Conservation (phyloP, 2,113 vertebrate genomes). For the Caranx melampygus region DNA sequence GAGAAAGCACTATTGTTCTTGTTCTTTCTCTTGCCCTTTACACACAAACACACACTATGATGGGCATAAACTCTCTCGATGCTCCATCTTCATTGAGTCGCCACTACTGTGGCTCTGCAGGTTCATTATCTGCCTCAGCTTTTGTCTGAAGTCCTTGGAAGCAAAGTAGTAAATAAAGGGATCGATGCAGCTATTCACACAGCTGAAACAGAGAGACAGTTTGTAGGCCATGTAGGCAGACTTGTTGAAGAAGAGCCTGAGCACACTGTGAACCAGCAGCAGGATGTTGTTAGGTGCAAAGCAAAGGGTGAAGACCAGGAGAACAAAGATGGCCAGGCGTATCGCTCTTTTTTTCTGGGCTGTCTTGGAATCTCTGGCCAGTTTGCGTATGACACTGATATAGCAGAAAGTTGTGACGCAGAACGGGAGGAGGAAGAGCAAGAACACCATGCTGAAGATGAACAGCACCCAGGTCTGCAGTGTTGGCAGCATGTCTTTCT, state of each 20-base stretch:
- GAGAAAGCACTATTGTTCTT: background rate
- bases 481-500: conserved; percentile 87
- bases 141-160: conserved; percentile 91
- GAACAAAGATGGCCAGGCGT: conserved; percentile 84
- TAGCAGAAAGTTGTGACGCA: conserved; percentile 91
- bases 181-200: conserved; percentile 93
- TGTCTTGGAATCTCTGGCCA: conserved; percentile 76
- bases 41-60: conserved; percentile 62
- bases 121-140: conserved; percentile 81
- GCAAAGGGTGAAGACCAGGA: conserved; percentile 88
- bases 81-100: conserved; percentile 72
- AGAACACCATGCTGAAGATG: conserved; percentile 83
- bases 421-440: conserved; percentile 88
- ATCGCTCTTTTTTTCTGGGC: conserved; percentile 86
- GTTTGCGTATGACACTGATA: conserved; percentile 84
- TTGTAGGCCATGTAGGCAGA: conserved; percentile 92
- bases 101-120: conserved; percentile 43
- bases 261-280: conserved; percentile 86
- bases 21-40: conserved; percentile 47
- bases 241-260: conserved; percentile 76
- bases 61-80: conserved; percentile 83
- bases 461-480: conserved; percentile 85
- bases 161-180: conserved; percentile 98
- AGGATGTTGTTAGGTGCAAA: conserved; percentile 94
- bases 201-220: conserved; percentile 90